Conservation (phyloP, 2,888 invertebrate genomes). For the Drosophila mettleri region DNA sequence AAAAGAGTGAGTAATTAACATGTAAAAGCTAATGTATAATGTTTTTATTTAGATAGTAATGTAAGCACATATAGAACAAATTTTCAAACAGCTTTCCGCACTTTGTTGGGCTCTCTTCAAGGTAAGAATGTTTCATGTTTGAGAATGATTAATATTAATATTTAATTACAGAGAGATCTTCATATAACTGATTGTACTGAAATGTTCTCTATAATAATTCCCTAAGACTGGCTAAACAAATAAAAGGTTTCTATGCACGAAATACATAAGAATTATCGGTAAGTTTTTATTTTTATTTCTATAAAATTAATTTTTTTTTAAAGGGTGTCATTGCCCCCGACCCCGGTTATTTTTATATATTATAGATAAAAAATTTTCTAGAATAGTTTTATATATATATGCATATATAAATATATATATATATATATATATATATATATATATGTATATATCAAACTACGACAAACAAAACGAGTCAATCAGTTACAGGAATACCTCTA, state of each 20-base stretch:
- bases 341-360: no score
- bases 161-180: neutral
- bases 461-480: neutral
- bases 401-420: no score
- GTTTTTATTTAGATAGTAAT: neutral
- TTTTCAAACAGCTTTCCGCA: conserved; percentile 11
- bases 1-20: conserved; percentile 1
- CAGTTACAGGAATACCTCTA: conserved; percentile 26
- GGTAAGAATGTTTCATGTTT: neutral
- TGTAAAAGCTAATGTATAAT: conserved; percentile 3
- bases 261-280: no score
- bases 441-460: no score
- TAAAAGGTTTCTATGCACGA: no score
- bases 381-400: neutral
- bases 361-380: no score
- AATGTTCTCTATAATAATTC: no score
- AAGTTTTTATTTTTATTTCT: neutral
- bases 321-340: no score
- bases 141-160: conserved; percentile 2
- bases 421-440: no score
- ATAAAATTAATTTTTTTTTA: no score
- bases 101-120: neutral
- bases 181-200: conserved; percentile 1
- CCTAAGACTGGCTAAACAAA: no score
- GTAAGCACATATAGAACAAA: neutral